Conservation (phyloP, 2,113 vertebrate species). For the Elachura formosa region DNA sequence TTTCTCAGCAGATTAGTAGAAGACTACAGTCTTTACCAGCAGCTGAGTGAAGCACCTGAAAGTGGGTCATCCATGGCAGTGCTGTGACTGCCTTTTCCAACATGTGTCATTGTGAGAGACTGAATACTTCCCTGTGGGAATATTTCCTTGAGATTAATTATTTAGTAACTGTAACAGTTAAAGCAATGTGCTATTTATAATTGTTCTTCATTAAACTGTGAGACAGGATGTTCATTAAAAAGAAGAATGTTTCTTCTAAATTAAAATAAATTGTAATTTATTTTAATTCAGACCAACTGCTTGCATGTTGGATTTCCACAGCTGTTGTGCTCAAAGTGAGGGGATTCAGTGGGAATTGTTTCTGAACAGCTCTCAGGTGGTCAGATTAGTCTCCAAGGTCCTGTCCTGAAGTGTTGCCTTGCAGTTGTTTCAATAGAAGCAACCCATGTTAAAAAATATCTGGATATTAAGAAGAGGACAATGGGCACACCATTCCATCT, state of each 20-base stretch:
- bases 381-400: neutral
- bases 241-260: neutral
- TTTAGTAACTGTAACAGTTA: neutral
- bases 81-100: neutral
- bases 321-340: neutral
- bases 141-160: neutral
- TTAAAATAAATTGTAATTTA: neutral
- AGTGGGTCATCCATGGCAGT: neutral
- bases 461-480: neutral
- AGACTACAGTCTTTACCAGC: neutral
- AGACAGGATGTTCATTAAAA: neutral
- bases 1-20: neutral
- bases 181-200: neutral
- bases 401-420: neutral
- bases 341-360: neutral
- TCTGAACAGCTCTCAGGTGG: neutral
- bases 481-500: neutral
- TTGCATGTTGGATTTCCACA: neutral
- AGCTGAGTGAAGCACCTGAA: neutral
- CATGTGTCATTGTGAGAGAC: neutral
- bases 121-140: neutral
- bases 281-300: neutral
- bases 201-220: neutral
- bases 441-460: neutral
- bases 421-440: neutral